A percentile compares a stretch with the other conserved stretches of the same genome.
phyloP scores from a whole-genome alignment of 2,797 vertebrate species.

The Sebastes matsubarae region DNA sequence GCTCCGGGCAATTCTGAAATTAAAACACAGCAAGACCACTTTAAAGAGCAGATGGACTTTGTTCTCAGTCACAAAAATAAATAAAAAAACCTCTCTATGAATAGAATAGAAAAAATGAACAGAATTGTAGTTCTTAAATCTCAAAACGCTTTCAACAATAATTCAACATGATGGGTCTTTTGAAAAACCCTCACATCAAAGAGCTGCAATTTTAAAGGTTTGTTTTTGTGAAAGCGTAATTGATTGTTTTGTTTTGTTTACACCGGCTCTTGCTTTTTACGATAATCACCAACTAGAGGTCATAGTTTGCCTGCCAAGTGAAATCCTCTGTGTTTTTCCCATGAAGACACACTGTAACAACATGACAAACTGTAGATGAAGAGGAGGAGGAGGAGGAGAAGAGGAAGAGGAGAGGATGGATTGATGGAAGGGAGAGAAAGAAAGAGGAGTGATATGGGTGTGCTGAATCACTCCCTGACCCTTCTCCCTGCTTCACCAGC shows the following conservation, averaged over 20 bases:
- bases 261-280: constrained; percentile 3
- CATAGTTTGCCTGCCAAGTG: constrained; percentile 50
- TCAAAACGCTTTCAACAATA: neutral
- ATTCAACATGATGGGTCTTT: constrained; percentile 7
- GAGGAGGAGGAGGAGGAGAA: constrained; percentile 45
- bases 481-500: constrained; percentile 71
- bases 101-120: neutral
- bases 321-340: constrained; percentile 50
- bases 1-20: neutral
- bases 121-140: neutral
- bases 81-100: neutral
- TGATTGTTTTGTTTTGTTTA: constrained; percentile 50
- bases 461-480: constrained; percentile 78
- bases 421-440: constrained; percentile 53
- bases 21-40: constrained; percentile 24
- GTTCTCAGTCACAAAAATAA: neutral
- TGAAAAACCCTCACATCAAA: constrained; percentile 3
- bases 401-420: constrained; percentile 49
- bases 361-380: constrained; percentile 25
- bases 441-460: constrained; percentile 76
- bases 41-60: constrained; percentile 9
- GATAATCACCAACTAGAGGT: constrained; percentile 41
- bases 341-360: constrained; percentile 17
- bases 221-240: constrained; percentile 11
- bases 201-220: neutral